These are phyloP conservation scores for Bambusicola thoracicus DNA, from an alignment of 2,113 vertebrate genomes.

Conservation along the genomic window DNA sequence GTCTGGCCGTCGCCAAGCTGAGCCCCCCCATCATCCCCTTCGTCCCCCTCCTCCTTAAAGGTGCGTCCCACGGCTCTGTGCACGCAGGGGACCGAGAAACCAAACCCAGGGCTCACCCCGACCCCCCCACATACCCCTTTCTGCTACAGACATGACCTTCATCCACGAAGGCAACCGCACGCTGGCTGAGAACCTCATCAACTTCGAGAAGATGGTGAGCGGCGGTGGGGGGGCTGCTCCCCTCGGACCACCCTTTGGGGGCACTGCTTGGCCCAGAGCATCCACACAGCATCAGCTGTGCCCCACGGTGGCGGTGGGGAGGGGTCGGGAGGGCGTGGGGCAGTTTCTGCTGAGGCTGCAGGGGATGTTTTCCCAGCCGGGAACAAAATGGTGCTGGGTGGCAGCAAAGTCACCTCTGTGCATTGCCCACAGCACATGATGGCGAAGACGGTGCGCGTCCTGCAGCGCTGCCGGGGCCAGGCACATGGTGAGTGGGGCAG, in stretches of 20 bases:
- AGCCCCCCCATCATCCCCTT: conserved; percentile 93
- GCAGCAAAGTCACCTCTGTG: not conserved
- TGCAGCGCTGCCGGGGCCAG: conserved; percentile 87
- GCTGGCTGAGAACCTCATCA: conserved; percentile 88
- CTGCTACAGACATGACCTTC: conserved; percentile 89
- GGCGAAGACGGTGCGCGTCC: conserved; percentile 86
- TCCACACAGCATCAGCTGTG: rapidly evolving
- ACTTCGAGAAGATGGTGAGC: conserved; percentile 97
- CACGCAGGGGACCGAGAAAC: rapidly evolving
- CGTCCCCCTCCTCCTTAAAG: conserved; percentile 96
- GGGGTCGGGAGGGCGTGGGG: not conserved
- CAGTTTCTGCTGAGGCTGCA: rapidly evolving
- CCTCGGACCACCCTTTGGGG: rapidly evolving
- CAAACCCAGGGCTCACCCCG: not conserved
- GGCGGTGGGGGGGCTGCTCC: not conserved
- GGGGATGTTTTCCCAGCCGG: not conserved
- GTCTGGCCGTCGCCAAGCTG: conserved; percentile 89
- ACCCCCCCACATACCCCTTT: not conserved
- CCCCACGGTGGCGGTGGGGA: not conserved
- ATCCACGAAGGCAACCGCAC: conserved; percentile 94
- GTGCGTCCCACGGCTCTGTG: conserved; percentile 41
- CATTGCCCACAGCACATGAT: conserved; percentile 85
- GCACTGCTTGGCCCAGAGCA: not conserved
- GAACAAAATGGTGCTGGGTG: not conserved
- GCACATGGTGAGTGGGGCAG: conserved; percentile 75